These are phyloP conservation scores for Sylvietta virens DNA, from an alignment of 2,113 vertebrate species.

Conservation along the genomic window DNA sequence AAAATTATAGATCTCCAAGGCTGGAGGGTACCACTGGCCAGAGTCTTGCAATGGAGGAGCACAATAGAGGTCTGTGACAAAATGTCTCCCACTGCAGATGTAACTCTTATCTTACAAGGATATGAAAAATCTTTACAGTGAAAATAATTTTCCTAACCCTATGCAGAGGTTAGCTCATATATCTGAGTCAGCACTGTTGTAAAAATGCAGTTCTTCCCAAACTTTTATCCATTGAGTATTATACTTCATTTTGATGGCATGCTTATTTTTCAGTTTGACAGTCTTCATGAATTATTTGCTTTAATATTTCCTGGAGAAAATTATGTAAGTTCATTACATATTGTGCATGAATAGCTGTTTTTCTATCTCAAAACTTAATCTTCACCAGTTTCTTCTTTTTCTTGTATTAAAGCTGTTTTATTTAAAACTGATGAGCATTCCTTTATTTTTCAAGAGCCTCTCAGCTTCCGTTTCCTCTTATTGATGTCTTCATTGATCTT, in stretches of 20 bases:
- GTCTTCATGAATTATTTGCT: not conserved
- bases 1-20: not conserved
- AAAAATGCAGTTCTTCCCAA: not conserved
- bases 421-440: not conserved
- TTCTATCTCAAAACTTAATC: not conserved
- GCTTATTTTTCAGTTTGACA: not conserved
- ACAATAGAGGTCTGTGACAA: not conserved
- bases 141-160: not conserved
- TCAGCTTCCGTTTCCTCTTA: not conserved
- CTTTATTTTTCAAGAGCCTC: not conserved
- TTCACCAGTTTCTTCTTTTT: not conserved
- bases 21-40: not conserved
- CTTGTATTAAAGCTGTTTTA: not conserved
- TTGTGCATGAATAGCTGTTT: not conserved
- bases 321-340: not conserved
- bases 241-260: not conserved
- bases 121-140: not conserved
- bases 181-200: not conserved
- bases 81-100: not conserved
- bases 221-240: not conserved
- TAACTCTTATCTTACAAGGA: not conserved
- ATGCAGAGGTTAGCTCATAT: not conserved
- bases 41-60: not conserved
- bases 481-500: slow-evolving; percentile 3
- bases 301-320: not conserved